Base-by-base conservation (phyloP, 2,888 invertebrate genomes). In the Beris morrisii region DNA sequence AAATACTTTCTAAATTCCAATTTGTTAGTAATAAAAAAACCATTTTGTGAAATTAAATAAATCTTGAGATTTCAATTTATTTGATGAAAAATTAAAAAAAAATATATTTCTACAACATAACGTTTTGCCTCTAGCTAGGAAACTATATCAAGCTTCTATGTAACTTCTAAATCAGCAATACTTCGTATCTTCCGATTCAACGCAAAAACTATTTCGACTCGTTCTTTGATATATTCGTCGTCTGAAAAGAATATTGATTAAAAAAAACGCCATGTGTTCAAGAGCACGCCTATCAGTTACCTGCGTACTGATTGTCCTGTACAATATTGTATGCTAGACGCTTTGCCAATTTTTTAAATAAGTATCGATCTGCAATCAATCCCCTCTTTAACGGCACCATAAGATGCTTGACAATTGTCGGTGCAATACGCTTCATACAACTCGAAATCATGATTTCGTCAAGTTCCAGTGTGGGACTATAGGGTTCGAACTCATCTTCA, bases 281-380 rank as follows among this genome's bases (percentile, higher is more conserved):
- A 38, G 38, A 38, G 9, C 38, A 38, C 38, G 9, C 5, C 3
- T 9, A 38, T 38, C 5, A 5, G 38, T 7, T 38, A 75, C 75
- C 75, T 58, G 79, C 75, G 72, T 79, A 78, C 13, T 76, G 77
- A 73, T 78, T 75, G 53, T 72, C 71, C 65, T 73, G 56, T 3
- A 79, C 74, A 69, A 79, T 75, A 13, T 69, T 71, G 38, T 73
- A 71, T 7, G 79, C 76, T 11, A 79, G 67, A 52, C 71, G 70
- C 64, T 76, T 77, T 0, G 79, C 79, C 38, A 79, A 63, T 63
- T 77, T 79, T 58, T 79, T 79, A 64, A 79, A 79, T 0, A 79
- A 64, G 70, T 75, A 76, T 1, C 79, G 73, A 73, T 79, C 78
- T 12, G 71, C 76, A 45, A 79, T 79, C 4, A 79, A 68, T 0